Base-by-base conservation (phyloP, 2,113 vertebrate species). In the Calyptomena viridis region DNA sequence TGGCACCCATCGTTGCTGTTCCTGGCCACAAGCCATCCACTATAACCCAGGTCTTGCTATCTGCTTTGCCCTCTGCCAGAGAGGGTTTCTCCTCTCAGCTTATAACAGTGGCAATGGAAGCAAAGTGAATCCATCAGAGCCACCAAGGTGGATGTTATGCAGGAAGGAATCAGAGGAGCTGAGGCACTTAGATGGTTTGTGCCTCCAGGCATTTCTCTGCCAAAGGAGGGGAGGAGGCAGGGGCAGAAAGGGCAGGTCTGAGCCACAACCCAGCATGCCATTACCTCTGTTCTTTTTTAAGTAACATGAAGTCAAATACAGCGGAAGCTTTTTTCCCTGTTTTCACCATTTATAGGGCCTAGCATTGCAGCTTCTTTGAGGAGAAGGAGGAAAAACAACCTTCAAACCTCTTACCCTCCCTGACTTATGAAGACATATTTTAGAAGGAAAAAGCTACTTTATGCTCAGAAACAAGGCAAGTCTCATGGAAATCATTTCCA, bases 281-380 rank as follows among this genome's bases (percentile, higher is more conserved):
- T 20, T 55, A 39, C 4, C n/a, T 14, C 15, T 10, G 28, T 47
- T 88, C 59, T 84, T 86, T 89, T 77, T 86, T 19, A 90, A 80
- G 63, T 76, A 86, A 90, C 79, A 52, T 47, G 24, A 77, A 84
- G 73, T 30, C 72, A 92, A 33, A 69, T 9, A 37, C 24, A 72
- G 14, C 5, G 8, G 53, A 56, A 44, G 53, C 4, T 64, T 84
- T 69, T 35, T 47, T 8, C 16, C 47, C 49, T 5, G 12, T 64
- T 78, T 72, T 68, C 40, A 76, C 82, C 52, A 76, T 88, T 88
- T 85, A 90, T 37, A 90, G 85, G 55, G 49, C 63, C 53, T 40
- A 14, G 27, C 56, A 76, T 3, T 72, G 28, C 69, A 76, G 53
- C 37, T 56, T 46, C 90, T 85, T 91, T 50, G 28, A 62, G 58